Percentiles rank a stretch among this genome's conserved stretches.
These are phyloP conservation scores for Lepidurus couesii DNA, from an alignment of 1,140 invertebrate species.

Conservation along the genomic window DNA sequence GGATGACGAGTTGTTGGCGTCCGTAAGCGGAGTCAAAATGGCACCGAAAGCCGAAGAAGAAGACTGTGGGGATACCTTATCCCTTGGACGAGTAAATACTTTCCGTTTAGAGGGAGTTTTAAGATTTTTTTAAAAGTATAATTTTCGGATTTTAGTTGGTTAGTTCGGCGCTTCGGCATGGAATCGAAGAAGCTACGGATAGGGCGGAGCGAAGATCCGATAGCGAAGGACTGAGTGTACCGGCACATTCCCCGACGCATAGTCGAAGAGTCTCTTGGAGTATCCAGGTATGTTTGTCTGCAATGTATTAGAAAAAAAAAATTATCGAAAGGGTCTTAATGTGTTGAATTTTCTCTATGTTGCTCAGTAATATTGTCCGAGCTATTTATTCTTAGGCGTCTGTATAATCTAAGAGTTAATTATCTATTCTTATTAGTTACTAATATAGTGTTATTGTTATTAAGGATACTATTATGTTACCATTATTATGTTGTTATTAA, in stretches of 20 bases:
- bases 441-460: no score
- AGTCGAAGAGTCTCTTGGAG: not conserved
- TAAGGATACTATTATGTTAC: no score
- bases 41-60: not conserved
- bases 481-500: no score
- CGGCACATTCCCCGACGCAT: not conserved
- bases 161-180: not conserved
- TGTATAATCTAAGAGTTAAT: no score
- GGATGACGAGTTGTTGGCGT: constrained; percentile 67
- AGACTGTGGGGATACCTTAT: constrained; percentile 3
- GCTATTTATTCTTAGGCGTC: no score
- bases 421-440: no score
- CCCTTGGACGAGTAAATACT: not conserved
- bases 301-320: not conserved
- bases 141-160: constrained; percentile 11
- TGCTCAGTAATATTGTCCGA: no score
- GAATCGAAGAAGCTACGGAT: constrained; percentile 24
- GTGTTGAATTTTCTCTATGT: not conserved
- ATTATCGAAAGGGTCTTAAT: not conserved
- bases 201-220: not conserved
- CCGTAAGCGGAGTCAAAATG: constrained; percentile 35
- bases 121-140: not conserved
- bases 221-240: not conserved
- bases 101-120: not conserved
- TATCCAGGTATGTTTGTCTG: not conserved